Conservation (phyloP, 2,888 invertebrate genomes). For the Drosophila sordidula region DNA sequence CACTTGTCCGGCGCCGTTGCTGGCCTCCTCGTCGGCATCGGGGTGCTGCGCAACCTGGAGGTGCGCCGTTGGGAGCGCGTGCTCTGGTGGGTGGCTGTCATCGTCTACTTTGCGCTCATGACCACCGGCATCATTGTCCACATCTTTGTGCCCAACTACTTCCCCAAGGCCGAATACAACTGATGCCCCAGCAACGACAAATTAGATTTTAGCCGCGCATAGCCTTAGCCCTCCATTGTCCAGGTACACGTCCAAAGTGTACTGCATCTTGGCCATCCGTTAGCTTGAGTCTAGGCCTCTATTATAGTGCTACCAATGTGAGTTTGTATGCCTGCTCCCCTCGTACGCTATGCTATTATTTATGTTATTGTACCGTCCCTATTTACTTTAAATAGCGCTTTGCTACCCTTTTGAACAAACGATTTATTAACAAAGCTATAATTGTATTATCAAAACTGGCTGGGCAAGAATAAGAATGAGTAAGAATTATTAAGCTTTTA, state of each 20-base stretch:
- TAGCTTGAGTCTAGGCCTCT: conserved; percentile 8
- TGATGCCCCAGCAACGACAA: conserved; percentile 38
- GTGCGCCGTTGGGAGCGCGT: conserved; percentile 92
- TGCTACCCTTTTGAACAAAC: too few species aligned
- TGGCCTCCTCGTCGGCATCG: conserved; percentile 92
- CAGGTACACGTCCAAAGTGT: conserved; percentile 58
- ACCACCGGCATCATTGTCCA: conserved; percentile 90
- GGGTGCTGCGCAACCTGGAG: conserved; percentile 93
- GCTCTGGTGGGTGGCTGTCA: conserved; percentile 92
- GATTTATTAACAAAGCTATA: too few species aligned
- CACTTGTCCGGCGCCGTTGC: conserved; percentile 96
- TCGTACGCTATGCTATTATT: too few species aligned
- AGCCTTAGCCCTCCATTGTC: conserved; percentile 45
- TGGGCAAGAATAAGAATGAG: neutral
- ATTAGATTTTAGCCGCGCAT: conserved; percentile 39
- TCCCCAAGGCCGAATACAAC: conserved; percentile 84
- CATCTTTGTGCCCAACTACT: conserved; percentile 88
- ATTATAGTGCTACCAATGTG: neutral
- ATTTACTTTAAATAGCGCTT: too few species aligned
- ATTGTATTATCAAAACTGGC: too few species aligned
- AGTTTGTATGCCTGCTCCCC: neutral
- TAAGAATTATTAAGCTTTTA: neutral
- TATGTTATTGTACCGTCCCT: too few species aligned
- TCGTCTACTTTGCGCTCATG: conserved; percentile 90
- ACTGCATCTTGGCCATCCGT: conserved; percentile 44